Percentiles rank a stretch among this genome's conserved stretches.
Evolutionary conservation across 2,888 invertebrate species (phyloP).

Genomic region (Noctua pronuba): DNA sequence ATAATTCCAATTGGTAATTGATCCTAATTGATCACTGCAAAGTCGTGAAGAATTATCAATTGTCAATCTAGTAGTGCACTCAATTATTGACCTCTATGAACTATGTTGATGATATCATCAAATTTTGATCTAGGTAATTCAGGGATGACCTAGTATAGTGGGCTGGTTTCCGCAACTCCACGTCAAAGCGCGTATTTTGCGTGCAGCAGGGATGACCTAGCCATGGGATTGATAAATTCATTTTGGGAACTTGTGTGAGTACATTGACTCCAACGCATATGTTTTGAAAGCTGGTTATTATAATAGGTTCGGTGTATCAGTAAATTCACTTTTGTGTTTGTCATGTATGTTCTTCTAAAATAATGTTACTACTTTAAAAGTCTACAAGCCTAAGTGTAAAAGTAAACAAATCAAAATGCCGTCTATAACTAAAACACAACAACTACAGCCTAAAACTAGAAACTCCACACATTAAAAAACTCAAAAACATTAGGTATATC

Average conservation of each 20-base stretch:
- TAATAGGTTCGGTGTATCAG: slow-evolving; percentile 5
- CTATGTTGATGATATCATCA: slow-evolving; percentile 22
- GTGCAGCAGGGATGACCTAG: neutral
- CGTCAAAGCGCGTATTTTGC: too few relatives aligned
- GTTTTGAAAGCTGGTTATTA: slow-evolving; percentile 21
- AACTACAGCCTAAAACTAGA: neutral
- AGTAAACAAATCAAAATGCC: neutral
- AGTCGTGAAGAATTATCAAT: slow-evolving; percentile 46
- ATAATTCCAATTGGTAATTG: slow-evolving; percentile 54
- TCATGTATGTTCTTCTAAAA: neutral
- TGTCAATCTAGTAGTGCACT: slow-evolving; percentile 20
- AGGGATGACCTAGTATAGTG: neutral
- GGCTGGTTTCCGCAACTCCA: too few relatives aligned
- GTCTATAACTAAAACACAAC: neutral
- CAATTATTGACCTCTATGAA: slow-evolving; percentile 43
- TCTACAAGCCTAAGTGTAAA: too few relatives aligned
- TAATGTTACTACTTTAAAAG: neutral
- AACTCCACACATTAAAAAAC: neutral
- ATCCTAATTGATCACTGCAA: slow-evolving; percentile 66
- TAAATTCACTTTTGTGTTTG: neutral
- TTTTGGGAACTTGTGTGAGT: neutral
- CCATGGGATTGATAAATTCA: neutral
- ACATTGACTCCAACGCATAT: slow-evolving; percentile 12
- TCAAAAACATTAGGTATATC: neutral
- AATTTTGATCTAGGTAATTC: slow-evolving; percentile 11